Conservation (phyloP, 1,140 invertebrate species). For the silkworm (Bombyx mori) region DNA sequence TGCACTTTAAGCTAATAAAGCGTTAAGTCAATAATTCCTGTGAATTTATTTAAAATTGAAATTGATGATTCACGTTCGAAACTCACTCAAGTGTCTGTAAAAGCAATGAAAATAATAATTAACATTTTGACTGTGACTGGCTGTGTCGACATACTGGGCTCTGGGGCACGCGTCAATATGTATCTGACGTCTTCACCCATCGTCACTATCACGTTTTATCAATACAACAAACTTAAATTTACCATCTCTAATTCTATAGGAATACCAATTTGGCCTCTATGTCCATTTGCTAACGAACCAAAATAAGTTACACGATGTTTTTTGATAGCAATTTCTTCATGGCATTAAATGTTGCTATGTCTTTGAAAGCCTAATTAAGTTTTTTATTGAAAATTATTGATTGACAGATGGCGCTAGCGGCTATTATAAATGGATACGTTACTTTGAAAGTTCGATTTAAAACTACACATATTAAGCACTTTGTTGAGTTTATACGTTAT, state of each 20-base stretch:
- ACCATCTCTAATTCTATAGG: not conserved
- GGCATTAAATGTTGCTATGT: constrained; percentile 38
- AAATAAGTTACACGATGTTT: constrained; percentile 10
- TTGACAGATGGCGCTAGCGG: constrained; percentile 66
- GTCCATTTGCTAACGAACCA: not conserved
- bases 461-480: no score
- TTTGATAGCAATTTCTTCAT: constrained; percentile 7
- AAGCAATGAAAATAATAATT: constrained; percentile 58
- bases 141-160: constrained; percentile 33
- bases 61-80: not conserved
- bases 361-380: constrained; percentile 66
- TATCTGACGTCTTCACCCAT: constrained; percentile 60
- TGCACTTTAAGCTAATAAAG: no score
- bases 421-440: constrained; percentile 56
- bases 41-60: no score
- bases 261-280: constrained; percentile 13
- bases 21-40: no score
- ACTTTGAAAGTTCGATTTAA: constrained; percentile 29
- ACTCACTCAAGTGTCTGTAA: not conserved
- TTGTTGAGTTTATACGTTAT: no score
- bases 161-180: constrained; percentile 60
- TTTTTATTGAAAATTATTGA: constrained; percentile 63
- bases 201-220: constrained; percentile 51
- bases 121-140: constrained; percentile 41
- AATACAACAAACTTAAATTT: constrained; percentile 33